Percentiles rank a stretch among this genome's conserved stretches.
These are phyloP conservation scores for Calameuta pallipes DNA, from an alignment of 2,888 invertebrate species.

Conservation along the genomic window DNA sequence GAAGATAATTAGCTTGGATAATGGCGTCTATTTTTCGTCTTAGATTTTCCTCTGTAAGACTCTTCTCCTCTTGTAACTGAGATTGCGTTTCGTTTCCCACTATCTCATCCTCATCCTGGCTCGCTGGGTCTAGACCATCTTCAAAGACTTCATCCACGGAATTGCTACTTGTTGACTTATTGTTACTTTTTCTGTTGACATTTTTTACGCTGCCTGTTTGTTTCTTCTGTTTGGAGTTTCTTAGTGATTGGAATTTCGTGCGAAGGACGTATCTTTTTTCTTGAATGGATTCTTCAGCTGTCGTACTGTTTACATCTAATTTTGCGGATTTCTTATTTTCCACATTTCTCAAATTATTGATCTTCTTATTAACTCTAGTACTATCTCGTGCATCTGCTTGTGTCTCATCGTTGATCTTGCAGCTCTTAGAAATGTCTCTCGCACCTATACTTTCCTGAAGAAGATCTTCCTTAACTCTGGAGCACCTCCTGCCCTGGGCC, in stretches of 20 bases:
- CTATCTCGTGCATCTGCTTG: neutral
- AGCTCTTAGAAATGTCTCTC: neutral
- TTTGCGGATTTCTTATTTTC: neutral
- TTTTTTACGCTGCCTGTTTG: neutral
- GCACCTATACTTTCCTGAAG: neutral
- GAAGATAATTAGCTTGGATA: constrained; percentile 50
- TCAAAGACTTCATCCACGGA: neutral
- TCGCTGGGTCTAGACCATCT: neutral
- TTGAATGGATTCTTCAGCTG: neutral
- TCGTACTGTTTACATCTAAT: neutral
- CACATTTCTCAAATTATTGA: neutral
- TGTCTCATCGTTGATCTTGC: neutral
- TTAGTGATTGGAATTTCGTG: neutral
- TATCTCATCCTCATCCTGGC: neutral
- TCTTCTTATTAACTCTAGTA: neutral
- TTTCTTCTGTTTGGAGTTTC: neutral
- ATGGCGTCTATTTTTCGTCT: constrained; percentile 48
- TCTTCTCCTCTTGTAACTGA: neutral
- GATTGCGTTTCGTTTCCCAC: neutral
- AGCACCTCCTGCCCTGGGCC: constrained; percentile 5
- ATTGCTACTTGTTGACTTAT: neutral
- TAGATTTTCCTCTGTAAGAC: constrained; percentile 10
- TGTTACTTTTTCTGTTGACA: neutral
- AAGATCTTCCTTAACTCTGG: constrained; percentile 22
- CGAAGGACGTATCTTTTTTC: neutral